phyloP scores from a whole-genome alignment of 2,797 vertebrate species.

The Enteromius anoplus region DNA sequence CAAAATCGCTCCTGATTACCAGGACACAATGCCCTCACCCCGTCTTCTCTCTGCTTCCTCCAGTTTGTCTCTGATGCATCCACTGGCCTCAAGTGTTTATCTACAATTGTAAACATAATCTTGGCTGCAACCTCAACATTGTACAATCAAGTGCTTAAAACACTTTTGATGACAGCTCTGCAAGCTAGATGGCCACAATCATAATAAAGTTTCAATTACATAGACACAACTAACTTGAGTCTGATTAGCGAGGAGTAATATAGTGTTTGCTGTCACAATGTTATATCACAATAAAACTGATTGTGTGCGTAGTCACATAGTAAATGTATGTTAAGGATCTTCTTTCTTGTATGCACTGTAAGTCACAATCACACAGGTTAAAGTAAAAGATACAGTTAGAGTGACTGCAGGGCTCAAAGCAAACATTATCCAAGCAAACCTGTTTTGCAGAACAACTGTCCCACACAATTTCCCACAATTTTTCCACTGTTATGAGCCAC shows the following conservation, averaged over 20 bases:
- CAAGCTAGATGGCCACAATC: neutral
- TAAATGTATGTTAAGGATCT: neutral
- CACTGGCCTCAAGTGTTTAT: slow-evolving; percentile 17
- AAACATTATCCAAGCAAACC: neutral
- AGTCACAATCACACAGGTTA: neutral
- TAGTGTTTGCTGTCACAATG: neutral
- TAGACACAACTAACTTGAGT: neutral
- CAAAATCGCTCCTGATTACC: slow-evolving; percentile 50
- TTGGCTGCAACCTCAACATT: neutral
- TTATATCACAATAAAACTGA: neutral
- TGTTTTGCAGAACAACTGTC: neutral
- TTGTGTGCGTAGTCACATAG: neutral
- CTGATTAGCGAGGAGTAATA: neutral
- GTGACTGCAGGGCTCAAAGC: neutral
- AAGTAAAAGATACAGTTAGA: neutral
- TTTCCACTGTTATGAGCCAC: neutral
- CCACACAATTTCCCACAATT: neutral
- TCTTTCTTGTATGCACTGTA: too few species aligned
- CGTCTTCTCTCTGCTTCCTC: neutral
- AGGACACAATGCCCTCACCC: slow-evolving; percentile 46
- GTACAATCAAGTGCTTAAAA: neutral
- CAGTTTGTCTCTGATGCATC: neutral
- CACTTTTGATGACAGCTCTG: slow-evolving; percentile 7
- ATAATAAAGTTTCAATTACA: neutral
- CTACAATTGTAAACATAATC: slow-evolving; percentile 15